Evolutionary conservation across 2,113 vertebrate species (phyloP).

Genomic region (Bettongia penicillata): DNA sequence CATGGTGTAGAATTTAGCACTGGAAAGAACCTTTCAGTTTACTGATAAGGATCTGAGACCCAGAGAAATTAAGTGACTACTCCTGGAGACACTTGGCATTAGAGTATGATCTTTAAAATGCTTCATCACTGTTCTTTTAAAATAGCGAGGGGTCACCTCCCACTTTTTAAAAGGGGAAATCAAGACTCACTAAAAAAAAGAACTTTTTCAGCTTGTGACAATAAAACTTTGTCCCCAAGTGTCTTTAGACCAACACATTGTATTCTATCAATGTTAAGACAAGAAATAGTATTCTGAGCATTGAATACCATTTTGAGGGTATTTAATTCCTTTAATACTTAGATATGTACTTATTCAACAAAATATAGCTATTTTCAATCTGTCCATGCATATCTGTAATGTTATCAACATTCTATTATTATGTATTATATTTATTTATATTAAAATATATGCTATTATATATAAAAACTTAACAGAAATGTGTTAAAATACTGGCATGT

Average conservation of each 20-base stretch:
- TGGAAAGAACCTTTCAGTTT: not conserved
- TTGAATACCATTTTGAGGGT: not conserved
- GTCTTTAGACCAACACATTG: not conserved
- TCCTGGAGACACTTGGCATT: not conserved
- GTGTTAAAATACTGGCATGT: not conserved
- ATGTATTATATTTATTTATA: not conserved
- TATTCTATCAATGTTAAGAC: not conserved
- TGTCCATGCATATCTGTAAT: not conserved
- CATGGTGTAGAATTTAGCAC: not conserved
- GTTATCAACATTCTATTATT: not conserved
- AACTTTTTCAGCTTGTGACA: not conserved
- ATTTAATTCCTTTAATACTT: constrained; percentile 6
- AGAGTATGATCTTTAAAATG: not conserved
- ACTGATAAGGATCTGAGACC: not conserved
- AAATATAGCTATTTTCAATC: not conserved
- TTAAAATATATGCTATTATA: not conserved
- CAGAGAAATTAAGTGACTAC: not conserved
- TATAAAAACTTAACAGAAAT: not conserved
- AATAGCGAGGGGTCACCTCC: not conserved
- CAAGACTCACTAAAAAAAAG: not conserved
- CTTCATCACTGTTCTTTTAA: constrained; percentile 24
- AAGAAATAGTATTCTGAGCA: not conserved
- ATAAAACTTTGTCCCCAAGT: constrained; percentile 35
- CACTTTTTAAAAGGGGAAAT: not conserved
- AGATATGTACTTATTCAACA: not conserved